phyloP scores from a whole-genome alignment of 2,113 vertebrate genomes.

The Hypomesus transpacificus region DNA sequence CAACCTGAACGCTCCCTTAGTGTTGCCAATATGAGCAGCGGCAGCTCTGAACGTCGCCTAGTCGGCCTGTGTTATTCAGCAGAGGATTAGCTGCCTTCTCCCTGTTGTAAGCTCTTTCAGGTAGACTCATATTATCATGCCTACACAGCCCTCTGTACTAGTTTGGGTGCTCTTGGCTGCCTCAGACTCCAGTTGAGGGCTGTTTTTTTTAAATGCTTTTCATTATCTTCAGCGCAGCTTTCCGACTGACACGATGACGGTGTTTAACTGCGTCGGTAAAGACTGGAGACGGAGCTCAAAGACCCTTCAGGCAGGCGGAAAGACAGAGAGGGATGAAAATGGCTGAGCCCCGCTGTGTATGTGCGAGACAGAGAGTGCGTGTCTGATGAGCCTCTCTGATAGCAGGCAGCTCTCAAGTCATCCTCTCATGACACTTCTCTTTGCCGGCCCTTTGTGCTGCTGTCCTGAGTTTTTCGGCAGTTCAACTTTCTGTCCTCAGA shows the following conservation, averaged over 20 bases:
- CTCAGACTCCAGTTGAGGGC: slow-evolving; percentile 38
- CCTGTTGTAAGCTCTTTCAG: slow-evolving; percentile 43
- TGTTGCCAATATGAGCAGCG: slow-evolving; percentile 3
- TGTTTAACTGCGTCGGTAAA: slow-evolving; percentile 42
- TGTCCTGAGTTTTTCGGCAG: slow-evolving; percentile 41
- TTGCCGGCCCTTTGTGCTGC: slow-evolving; percentile 51
- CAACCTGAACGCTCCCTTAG: not conserved
- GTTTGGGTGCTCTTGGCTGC: slow-evolving; percentile 32
- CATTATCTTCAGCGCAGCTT: slow-evolving; percentile 47
- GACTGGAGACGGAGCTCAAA: slow-evolving; percentile 36
- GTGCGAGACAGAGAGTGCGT: not conserved
- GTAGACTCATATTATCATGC: slow-evolving; percentile 49
- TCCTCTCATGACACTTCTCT: slow-evolving; percentile 44
- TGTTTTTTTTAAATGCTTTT: slow-evolving; percentile 33
- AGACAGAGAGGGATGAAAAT: slow-evolving; percentile 16
- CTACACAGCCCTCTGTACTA: slow-evolving; percentile 30
- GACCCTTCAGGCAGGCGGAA: slow-evolving; percentile 40
- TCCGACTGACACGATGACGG: slow-evolving; percentile 41
- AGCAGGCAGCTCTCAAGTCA: slow-evolving; percentile 60
- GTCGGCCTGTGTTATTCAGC: slow-evolving; percentile 56
- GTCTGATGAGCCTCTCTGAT: slow-evolving; percentile 52
- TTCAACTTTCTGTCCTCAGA: slow-evolving; percentile 29
- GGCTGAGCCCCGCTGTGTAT: slow-evolving; percentile 32
- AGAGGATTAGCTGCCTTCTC: slow-evolving; percentile 57
- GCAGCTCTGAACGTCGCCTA: not conserved